Percentiles rank a stretch among this genome's conserved stretches.
Conservation (phyloP, 2,888 invertebrate species). For the Mystacides longicornis region DNA sequence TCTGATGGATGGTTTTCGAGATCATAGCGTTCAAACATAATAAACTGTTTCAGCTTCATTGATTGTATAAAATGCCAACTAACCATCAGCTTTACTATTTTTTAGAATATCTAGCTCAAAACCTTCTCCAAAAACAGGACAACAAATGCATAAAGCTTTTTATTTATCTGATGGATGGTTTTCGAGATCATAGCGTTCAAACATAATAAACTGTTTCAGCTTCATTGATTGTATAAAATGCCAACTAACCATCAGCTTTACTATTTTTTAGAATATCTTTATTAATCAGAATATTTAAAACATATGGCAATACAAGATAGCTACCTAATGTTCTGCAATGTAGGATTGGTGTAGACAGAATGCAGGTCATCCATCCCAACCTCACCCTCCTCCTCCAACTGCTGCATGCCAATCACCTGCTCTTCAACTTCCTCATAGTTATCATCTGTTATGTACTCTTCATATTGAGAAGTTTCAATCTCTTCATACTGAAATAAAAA, state of each 20-base stretch:
- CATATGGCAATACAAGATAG: neutral
- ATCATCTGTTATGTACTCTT: conserved; percentile 47
- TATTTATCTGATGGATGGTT: neutral
- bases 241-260: neutral
- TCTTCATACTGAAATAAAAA: conserved; percentile 43
- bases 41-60: neutral
- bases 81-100: neutral
- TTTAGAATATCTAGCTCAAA: too few relatives aligned
- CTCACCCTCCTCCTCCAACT: conserved; percentile 38
- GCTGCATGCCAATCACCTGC: conserved; percentile 48
- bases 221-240: neutral
- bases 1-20: neutral
- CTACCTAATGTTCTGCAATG: conserved; percentile 8
- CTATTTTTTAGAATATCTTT: too few relatives aligned
- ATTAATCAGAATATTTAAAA: too few relatives aligned
- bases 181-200: too few relatives aligned
- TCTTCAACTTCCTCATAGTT: conserved; percentile 48
- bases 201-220: neutral
- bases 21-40: neutral
- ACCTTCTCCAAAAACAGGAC: too few relatives aligned
- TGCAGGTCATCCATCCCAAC: conserved; percentile 14
- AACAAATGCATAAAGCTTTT: too few relatives aligned
- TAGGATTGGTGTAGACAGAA: conserved; percentile 9
- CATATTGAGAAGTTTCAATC: conserved; percentile 45
- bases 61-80: neutral